Base-by-base conservation (phyloP, 2,797 vertebrate genomes). In the Takifugu ocellatus region DNA sequence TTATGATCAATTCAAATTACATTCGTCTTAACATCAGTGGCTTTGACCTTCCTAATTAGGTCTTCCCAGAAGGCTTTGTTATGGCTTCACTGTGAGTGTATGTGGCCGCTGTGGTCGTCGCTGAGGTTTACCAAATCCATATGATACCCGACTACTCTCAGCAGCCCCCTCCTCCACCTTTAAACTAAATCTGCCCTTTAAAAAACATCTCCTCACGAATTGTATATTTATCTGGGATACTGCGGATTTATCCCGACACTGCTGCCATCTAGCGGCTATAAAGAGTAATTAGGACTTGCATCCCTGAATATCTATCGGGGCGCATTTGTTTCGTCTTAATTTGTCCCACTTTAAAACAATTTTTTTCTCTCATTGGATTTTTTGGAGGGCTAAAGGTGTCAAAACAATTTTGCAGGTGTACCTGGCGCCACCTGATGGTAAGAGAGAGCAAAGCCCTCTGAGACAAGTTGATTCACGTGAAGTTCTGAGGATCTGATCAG, bases 261-360 rank as follows among this genome's bases (percentile, higher is more conserved):
- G 57, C 78, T 84, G 79, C 77, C 63, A 88, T 77, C 90, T 90
- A 75, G 82, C 82, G 90, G 82, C 50, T 24, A 33, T 1, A 21
- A 1, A 10, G 5, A 15, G 46, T 39, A 60, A 49, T 44, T 6
- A 16, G 5, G 44, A 39, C 36, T 1, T 21, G 21, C 21, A 21
- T 21, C 21, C 21, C 21, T 21, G 21, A 21, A 21, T 21, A 21
- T 21, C 21, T 21, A 21, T 21, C 21, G 21, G 21, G 21, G 21
- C 21, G 21, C 21, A 21, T 21, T 21, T 21, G 21, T 21, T 21
- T 21, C 21, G 21, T 21, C 21, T 21, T 21, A 1, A 21, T 21
- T 21, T 21, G 1, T 21, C 21, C 21, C 21, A 21, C 21, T 21
- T 21, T 21, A 21, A 1, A 21, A 21, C 21, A 29, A 29, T 29